phyloP scores from a whole-genome alignment of 1,140 invertebrate species.

The Macrotrachela quadricornifera region DNA sequence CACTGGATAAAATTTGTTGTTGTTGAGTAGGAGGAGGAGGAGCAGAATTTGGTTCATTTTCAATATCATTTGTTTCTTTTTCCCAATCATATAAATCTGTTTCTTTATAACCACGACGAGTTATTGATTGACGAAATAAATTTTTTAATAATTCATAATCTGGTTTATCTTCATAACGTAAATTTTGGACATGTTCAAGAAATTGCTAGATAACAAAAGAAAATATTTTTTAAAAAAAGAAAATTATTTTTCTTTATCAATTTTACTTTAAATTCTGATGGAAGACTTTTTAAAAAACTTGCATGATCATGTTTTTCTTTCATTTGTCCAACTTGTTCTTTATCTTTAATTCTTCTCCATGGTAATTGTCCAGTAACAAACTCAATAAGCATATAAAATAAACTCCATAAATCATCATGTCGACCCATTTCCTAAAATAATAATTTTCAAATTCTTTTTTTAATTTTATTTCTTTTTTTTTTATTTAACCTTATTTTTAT shows the following conservation, averaged over 20 bases:
- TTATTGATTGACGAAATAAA: slow-evolving; percentile 78
- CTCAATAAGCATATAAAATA: slow-evolving; percentile 98
- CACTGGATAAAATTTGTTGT: too few species aligned
- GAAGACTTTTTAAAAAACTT: slow-evolving; percentile 71
- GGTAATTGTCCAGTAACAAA: slow-evolving; percentile 94
- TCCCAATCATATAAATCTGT: slow-evolving; percentile 89
- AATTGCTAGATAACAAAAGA: slow-evolving; percentile 32
- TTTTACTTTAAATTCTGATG: slow-evolving; percentile 59
- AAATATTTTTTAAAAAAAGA: too few species aligned
- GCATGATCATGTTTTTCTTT: slow-evolving; percentile 93
- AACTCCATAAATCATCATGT: slow-evolving; percentile 93
- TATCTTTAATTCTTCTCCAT: slow-evolving; percentile 97
- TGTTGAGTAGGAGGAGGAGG: too few species aligned
- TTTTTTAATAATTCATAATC: slow-evolving; percentile 45
- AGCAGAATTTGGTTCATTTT: neutral
- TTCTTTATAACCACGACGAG: slow-evolving; percentile 58
- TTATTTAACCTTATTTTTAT: slow-evolving; percentile 62
- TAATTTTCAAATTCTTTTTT: neutral
- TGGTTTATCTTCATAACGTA: slow-evolving; percentile 78
- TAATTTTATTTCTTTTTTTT: neutral
- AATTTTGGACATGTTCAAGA: slow-evolving; percentile 64
- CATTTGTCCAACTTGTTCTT: slow-evolving; percentile 66
- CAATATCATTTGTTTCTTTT: slow-evolving; percentile 30
- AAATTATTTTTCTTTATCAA: too few species aligned
- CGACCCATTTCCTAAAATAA: slow-evolving; percentile 71